Conservation (phyloP, 2,113 vertebrate genomes). For the Ceyx melanurus region DNA sequence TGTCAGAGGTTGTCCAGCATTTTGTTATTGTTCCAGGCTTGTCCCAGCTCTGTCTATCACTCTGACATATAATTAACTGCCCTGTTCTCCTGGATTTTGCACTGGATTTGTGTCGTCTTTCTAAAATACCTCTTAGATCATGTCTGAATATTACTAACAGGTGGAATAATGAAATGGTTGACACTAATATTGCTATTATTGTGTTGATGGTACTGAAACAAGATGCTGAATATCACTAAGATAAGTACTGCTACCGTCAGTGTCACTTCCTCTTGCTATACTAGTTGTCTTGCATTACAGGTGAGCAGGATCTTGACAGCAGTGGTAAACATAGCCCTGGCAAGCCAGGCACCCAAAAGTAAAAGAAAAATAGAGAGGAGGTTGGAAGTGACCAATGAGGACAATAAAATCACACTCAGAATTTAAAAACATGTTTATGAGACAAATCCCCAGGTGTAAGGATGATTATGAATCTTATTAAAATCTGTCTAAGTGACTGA, state of each 20-base stretch:
- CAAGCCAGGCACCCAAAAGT: not conserved
- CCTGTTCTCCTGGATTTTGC: constrained; percentile 31
- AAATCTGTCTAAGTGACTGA: not conserved
- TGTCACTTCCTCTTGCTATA: not conserved
- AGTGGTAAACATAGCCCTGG: not conserved
- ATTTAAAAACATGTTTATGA: not conserved
- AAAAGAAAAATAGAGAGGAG: not conserved
- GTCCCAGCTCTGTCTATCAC: constrained; percentile 61
- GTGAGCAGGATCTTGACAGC: not conserved
- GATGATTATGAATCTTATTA: not conserved
- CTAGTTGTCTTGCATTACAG: not conserved
- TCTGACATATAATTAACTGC: constrained; percentile 65
- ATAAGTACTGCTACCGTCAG: not conserved
- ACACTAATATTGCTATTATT: constrained; percentile 27
- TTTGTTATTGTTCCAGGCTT: constrained; percentile 46
- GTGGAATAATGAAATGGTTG: constrained; percentile 21
- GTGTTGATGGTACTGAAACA: constrained; percentile 38
- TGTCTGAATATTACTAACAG: constrained; percentile 16
- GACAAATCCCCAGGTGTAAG: not conserved
- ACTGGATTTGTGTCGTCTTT: constrained; percentile 14
- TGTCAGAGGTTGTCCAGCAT: constrained; percentile 55
- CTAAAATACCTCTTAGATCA: constrained; percentile 30
- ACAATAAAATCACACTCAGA: not conserved
- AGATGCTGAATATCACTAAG: not conserved
- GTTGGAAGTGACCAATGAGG: not conserved